Evolutionary conservation across 2,113 vertebrate species (phyloP).

Genomic region (Nannobrachium achirus): DNA sequence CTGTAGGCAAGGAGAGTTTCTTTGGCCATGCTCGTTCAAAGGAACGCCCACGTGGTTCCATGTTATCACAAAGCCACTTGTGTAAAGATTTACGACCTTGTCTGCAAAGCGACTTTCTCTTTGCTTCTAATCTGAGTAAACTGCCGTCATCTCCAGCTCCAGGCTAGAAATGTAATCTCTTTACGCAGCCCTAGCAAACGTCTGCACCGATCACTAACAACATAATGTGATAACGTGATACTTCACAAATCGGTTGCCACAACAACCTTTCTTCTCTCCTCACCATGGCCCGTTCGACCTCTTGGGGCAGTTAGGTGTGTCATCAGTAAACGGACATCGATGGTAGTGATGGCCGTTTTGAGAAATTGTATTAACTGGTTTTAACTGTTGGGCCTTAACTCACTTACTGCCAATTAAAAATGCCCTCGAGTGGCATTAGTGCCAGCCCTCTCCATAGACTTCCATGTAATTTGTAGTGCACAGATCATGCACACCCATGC

Average conservation of each 20-base stretch:
- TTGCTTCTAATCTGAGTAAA: conserved; percentile 1
- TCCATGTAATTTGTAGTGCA: too few relatives aligned
- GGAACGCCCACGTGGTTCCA: background rate
- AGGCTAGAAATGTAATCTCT: background rate
- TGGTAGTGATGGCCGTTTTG: too few relatives aligned
- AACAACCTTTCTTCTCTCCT: conserved; percentile 2
- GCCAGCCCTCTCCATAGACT: too few relatives aligned
- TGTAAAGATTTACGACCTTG: background rate
- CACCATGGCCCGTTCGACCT: too few relatives aligned
- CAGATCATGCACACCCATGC: too few relatives aligned
- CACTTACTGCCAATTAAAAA: too few relatives aligned
- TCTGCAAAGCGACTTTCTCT: background rate
- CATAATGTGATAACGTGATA: conserved; percentile 16
- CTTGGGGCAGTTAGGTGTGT: too few relatives aligned
- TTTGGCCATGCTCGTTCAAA: background rate
- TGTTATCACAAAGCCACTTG: background rate
- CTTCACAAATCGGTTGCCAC: background rate
- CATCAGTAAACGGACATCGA: background rate
- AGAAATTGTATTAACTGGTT: too few relatives aligned
- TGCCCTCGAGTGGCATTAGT: too few relatives aligned
- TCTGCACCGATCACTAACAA: background rate
- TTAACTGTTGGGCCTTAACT: too few relatives aligned
- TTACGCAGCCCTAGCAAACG: conserved; percentile 7
- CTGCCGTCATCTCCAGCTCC: background rate
- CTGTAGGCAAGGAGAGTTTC: background rate